Evolutionary conservation across 1,140 invertebrate genomes (phyloP), one percentile per base, ranked within the genome.

Genomic region (Lanistes nyassanus): DNA sequence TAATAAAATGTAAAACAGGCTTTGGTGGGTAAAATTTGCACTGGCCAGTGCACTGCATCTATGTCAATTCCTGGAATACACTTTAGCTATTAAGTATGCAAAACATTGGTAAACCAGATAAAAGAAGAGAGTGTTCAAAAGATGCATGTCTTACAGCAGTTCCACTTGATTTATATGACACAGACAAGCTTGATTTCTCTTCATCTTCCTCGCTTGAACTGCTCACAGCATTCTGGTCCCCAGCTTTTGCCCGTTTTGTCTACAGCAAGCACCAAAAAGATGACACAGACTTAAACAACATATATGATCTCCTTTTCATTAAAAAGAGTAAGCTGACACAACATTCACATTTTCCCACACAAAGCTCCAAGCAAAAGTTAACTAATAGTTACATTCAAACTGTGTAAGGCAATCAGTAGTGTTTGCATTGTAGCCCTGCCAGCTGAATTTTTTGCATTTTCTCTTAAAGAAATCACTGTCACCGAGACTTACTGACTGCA

Each of bases 151-250:
- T 73, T 79, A 86, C 85, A 76, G 84, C 85, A 55, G 85, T 79
- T 58, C 79, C 80, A 26, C 70, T 76, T 34, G 85, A 84, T 58
- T 77, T 84, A 76, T 83, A 87, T 11, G 76, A 79, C 2, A 87
- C 76, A 58, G 78, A 72, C 0, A 83, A 70, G 55, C 37, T 75
- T 21, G 29, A 29, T 34, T 77, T 75, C 31, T 81, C 76, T 70
- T 76, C 73, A 13, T 83, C 74, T 11, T 76, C 73, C 34, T 81
- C 81, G 78, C 83, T 82, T 42, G 75, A 77, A 76, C 77, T 83
- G 69, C 77, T 79, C 39, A 75, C 75, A 5, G 71, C 53, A 36
- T 66, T 60, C 21, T 76, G 60, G 39, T 69, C 64, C 3, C 6
- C 42, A 34, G 74, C 23, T 62, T 82, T 82, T 39, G 82, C 74